Percentiles rank a stretch among this genome's conserved stretches.
Evolutionary conservation across 2,113 vertebrate genomes (phyloP).

Genomic region (Lagenorhynchus albirostris): DNA sequence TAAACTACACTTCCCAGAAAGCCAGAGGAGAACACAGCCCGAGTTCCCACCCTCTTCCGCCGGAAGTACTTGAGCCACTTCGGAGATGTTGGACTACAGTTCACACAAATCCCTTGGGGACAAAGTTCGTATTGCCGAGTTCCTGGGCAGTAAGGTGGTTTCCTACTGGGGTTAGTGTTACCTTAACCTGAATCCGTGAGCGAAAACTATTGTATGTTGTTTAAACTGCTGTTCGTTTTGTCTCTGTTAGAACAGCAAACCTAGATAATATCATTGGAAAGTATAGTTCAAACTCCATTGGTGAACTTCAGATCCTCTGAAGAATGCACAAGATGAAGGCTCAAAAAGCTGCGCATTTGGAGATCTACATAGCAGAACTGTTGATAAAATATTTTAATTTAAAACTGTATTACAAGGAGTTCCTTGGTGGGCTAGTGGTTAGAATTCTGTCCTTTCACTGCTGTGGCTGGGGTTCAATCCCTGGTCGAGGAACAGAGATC

Average conservation of each 20-base stretch:
- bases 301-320: not conserved
- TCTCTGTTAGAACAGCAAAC: not conserved
- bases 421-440: not conserved
- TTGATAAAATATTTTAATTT: not conserved
- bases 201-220: not conserved
- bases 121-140: rapidly evolving
- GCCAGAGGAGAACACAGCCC: rapidly evolving
- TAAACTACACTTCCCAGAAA: conserved; percentile 1
- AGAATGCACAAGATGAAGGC: not conserved
- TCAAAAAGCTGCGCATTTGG: not conserved
- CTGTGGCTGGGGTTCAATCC: not conserved
- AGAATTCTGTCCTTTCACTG: not conserved
- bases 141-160: rapidly evolving
- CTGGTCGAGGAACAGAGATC: not conserved
- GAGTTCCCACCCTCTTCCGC: rapidly evolving
- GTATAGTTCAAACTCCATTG: not conserved
- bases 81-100: rapidly evolving
- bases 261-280: not conserved
- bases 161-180: not conserved
- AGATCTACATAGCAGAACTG: not conserved
- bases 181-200: not conserved
- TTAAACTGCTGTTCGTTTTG: not conserved
- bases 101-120: not conserved
- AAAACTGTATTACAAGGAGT: not conserved
- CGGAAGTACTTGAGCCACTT: not conserved